Base-by-base conservation (phyloP, 2,797 vertebrate genomes). In the Phrynocephalus vlangalii region DNA sequence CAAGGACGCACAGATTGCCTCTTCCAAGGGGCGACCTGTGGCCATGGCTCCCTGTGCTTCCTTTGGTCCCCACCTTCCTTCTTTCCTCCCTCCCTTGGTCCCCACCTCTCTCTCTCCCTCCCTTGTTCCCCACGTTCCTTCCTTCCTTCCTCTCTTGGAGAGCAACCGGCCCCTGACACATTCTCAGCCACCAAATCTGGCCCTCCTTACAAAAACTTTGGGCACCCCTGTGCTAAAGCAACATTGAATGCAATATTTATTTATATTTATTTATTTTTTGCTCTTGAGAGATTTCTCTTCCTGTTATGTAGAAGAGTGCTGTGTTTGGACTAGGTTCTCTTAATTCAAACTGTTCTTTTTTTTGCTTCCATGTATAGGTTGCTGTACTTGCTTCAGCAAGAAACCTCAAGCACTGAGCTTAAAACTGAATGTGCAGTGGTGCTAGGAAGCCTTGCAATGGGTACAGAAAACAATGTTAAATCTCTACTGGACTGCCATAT, bases 401-500 rank as follows among this genome's bases (percentile, higher is more conserved):
- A 98, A 95, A 97, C 96, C 1, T 99, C 99, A 87, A 98, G 97
- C 94, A 97, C 97, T 44, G 98, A 99, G 94, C 95, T 99, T 92
- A 97, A 98, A 95, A 98, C 98, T 0, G 99, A 99, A 94, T 99
- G 99, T 67, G 98, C 98, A 0, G 98, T 99, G 93, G 99, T 99
- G 77, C 96, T 99, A 38, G 99, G 99, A 96, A 99, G 99, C 95
- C 97, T 99, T 52, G 98, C 99, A 83, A 99, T 99, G 99, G 99
- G 99, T 92, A 99, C 99, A 0, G 98, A 99, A 96, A 99, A 99
- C 96, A 99, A 99, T 95, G 98, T 99, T 95, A 99, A 99, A 97
- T 99, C 99, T 95, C 97, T 99, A 76, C 97, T 99, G 95, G 99
- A 99, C 97, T 99, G 99, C 96, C 99, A 99, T 96, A 99, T 99